These are phyloP conservation scores for Drosophila maculinotata DNA, from an alignment of 2,888 invertebrate genomes.

Conservation along the genomic window DNA sequence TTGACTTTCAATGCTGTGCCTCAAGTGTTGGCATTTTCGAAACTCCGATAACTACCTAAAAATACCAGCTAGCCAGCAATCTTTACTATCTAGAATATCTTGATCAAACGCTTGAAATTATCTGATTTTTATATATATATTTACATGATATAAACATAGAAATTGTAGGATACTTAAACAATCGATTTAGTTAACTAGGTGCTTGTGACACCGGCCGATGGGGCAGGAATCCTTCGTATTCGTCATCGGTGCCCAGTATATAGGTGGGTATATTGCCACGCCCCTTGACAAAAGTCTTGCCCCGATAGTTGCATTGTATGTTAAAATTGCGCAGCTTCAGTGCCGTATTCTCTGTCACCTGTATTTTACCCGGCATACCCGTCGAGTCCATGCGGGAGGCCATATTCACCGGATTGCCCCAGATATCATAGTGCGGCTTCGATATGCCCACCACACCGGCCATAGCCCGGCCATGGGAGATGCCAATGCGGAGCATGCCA, in stretches of 20 bases:
- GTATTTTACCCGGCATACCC: constrained; percentile 92
- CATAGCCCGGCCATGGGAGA: constrained; percentile 95
- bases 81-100: neutral
- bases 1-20: constrained; percentile 5
- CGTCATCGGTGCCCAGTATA: constrained; percentile 89
- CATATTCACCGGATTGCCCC: constrained; percentile 98
- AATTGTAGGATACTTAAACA: constrained; percentile 1
- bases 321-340: constrained; percentile 88
- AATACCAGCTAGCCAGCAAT: too few relatives aligned
- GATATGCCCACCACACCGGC: constrained; percentile 97
- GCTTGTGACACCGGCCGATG: constrained; percentile 40
- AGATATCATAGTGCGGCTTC: constrained; percentile 97
- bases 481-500: constrained; percentile 87
- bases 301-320: constrained; percentile 89
- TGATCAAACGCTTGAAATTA: neutral
- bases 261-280: constrained; percentile 89
- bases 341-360: constrained; percentile 91
- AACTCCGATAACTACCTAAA: neutral
- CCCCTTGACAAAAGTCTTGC: constrained; percentile 90
- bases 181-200: constrained; percentile 23
- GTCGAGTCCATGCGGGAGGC: constrained; percentile 98
- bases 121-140: constrained; percentile 19
- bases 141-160: constrained; percentile 27
- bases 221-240: constrained; percentile 85
- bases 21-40: neutral